Evolutionary conservation across 1,140 invertebrate species (phyloP), one percentile per base, ranked within the genome.

Genomic region (Copidosoma floridanum): DNA sequence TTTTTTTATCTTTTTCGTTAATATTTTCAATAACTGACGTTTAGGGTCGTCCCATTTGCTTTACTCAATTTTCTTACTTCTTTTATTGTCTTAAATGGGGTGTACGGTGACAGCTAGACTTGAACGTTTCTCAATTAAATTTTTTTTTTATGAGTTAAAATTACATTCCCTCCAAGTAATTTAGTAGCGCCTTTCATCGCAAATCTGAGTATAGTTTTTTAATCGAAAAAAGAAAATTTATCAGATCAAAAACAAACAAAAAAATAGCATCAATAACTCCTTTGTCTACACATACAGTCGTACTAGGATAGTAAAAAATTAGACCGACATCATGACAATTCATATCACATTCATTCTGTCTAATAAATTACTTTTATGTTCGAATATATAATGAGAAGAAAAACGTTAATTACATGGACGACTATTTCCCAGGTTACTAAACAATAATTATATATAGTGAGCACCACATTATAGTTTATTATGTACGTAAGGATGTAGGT

Each of bases 1-100:
- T n/a, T n/a, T n/a, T n/a, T n/a, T n/a, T n/a, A n/a, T n/a, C n/a
- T n/a, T n/a, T n/a, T n/a, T n/a, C n/a, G n/a, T n/a, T n/a, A n/a
- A n/a, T n/a, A n/a, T 40, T 53, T 59, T 6, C 40, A 63, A 41
- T 38, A 63, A 23, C 46, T 66, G 44, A 54, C 68, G 66, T 71
- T 72, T 70, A 72, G 69, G 71, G 71, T 69, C 66, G 67, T 72
- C 66, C 74, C 68, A 56, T 47, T 66, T 71, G 68, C 68, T 73
- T 69, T 53, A 26, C 27, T 26, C 41, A 20, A n/a, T 43, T 18
- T 43, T 43, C 14, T 43, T 43, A 20, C 6, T 44, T 47, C 29
- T 60, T 60, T 61, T 61, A 61, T 61, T 61, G 58, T 55, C 58
- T 40, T 61, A 23, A 61, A 61, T 55, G 27, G 26, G 52, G 26